Percentiles rank a stretch among this genome's conserved stretches.
Conservation (phyloP, 2,888 invertebrate genomes). For the Philhelius pedissequus region DNA sequence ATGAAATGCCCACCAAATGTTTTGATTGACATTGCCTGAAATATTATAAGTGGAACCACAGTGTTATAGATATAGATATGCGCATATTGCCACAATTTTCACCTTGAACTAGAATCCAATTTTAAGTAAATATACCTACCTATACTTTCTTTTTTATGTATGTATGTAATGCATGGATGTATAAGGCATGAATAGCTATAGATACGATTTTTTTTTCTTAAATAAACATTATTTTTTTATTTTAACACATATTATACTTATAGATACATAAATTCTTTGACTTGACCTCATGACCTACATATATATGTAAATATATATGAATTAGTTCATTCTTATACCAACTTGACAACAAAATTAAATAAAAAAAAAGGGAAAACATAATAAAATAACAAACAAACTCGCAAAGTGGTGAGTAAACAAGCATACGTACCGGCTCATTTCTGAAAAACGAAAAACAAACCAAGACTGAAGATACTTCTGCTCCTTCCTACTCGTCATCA, state of each 20-base stretch:
- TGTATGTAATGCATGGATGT: too few relatives aligned
- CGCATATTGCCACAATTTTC: not conserved
- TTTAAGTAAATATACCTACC: not conserved
- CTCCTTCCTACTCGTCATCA: not conserved
- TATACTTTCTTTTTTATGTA: too few relatives aligned
- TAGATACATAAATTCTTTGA: not conserved
- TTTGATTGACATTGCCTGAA: too few relatives aligned
- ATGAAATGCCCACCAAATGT: too few relatives aligned
- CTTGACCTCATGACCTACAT: constrained; percentile 46
- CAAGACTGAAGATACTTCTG: constrained; percentile 22
- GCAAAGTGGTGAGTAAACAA: constrained; percentile 33
- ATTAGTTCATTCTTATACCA: constrained; percentile 30
- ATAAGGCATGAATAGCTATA: too few relatives aligned
- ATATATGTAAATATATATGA: too few relatives aligned
- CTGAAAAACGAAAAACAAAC: constrained; percentile 21
- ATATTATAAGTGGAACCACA: too few relatives aligned
- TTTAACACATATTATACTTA: constrained; percentile 4
- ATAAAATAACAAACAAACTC: constrained; percentile 63
- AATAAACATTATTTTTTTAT: constrained; percentile 36
- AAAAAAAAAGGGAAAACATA: not conserved
- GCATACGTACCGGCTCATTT: not conserved
- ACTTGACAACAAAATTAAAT: constrained; percentile 4
- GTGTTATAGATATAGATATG: too few relatives aligned
- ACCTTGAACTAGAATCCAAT: not conserved
- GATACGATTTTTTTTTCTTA: not conserved